A percentile compares a stretch with the other conserved stretches of the same genome.
Conservation (phyloP, 2,797 vertebrate genomes). For the Sebastes diploproa region DNA sequence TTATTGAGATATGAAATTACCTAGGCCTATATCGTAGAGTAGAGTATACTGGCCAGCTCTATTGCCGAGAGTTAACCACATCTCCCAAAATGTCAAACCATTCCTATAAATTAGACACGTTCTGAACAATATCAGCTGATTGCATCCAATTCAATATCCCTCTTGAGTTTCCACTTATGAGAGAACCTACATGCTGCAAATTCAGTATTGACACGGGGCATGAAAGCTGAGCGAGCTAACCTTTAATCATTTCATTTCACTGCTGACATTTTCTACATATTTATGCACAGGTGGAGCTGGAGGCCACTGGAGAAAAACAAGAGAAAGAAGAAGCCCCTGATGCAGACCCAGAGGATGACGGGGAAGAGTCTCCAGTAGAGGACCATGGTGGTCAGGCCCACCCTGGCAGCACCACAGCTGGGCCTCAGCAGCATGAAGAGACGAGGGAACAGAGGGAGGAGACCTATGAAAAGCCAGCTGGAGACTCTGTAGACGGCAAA, state of each 20-base stretch:
- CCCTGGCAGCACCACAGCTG: slow-evolving; percentile 9
- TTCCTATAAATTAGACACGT: neutral
- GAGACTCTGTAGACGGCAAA: slow-evolving; percentile 46
- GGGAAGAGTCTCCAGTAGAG: slow-evolving; percentile 25
- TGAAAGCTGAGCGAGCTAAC: neutral
- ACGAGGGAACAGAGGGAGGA: slow-evolving; percentile 33
- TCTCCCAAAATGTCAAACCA: neutral
- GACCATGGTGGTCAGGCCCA: slow-evolving; percentile 22
- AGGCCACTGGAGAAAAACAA: slow-evolving; percentile 6
- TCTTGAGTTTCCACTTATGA: neutral
- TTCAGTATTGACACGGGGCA: neutral
- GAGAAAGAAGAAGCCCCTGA: slow-evolving; percentile 18
- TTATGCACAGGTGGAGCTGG: slow-evolving; percentile 69
- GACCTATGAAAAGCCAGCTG: slow-evolving; percentile 29
- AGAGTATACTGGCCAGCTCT: no score
- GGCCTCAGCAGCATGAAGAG: slow-evolving; percentile 33
- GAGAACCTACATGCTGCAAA: neutral
- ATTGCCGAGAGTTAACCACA: neutral
- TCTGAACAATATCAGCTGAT: neutral
- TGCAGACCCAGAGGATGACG: slow-evolving; percentile 20
- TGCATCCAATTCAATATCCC: neutral
- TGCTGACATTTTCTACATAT: slow-evolving; percentile 7
- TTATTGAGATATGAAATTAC: no score
- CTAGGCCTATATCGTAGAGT: no score
- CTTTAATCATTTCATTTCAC: slow-evolving; percentile 18